Conservation (phyloP, 2,888 invertebrate genomes). For the Scaptomyza parva region DNA sequence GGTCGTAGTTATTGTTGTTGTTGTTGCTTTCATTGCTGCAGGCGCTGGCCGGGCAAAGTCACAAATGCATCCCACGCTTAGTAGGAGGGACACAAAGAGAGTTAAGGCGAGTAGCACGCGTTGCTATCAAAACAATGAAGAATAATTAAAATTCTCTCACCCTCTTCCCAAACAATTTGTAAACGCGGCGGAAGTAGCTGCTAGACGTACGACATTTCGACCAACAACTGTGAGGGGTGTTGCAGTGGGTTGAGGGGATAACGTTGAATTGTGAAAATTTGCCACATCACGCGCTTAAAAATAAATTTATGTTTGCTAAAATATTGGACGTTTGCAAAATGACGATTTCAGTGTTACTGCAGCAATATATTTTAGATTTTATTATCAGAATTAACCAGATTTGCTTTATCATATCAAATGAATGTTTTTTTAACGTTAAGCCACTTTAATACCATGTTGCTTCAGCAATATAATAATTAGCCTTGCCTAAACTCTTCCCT, state of each 20-base stretch:
- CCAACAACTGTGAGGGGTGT: slow-evolving; percentile 20
- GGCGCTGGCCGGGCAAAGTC: slow-evolving; percentile 23
- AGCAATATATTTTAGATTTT: too few relatives aligned
- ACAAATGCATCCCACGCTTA: slow-evolving; percentile 16
- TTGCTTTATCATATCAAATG: too few relatives aligned
- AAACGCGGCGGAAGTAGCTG: slow-evolving; percentile 64
- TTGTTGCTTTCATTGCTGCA: slow-evolving; percentile 27
- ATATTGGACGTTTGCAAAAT: slow-evolving; percentile 55
- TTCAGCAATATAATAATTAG: background rate
- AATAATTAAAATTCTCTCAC: slow-evolving; percentile 82
- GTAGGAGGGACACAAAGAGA: background rate
- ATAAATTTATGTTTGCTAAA: slow-evolving; percentile 74
- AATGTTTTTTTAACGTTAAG: too few relatives aligned
- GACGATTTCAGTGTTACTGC: slow-evolving; percentile 28
- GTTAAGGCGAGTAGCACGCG: slow-evolving; percentile 49
- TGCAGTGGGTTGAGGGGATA: slow-evolving; percentile 6
- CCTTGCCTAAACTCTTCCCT: background rate
- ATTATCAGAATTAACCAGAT: too few relatives aligned
- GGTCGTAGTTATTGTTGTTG: slow-evolving; percentile 26
- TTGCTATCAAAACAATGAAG: slow-evolving; percentile 79
- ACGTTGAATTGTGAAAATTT: background rate
- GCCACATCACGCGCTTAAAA: slow-evolving; percentile 72
- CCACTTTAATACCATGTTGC: too few relatives aligned
- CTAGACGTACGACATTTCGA: slow-evolving; percentile 24
- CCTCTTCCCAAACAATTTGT: slow-evolving; percentile 81